phyloP scores from a whole-genome alignment of 2,888 invertebrate genomes.

The Philopedon plagiatum region DNA sequence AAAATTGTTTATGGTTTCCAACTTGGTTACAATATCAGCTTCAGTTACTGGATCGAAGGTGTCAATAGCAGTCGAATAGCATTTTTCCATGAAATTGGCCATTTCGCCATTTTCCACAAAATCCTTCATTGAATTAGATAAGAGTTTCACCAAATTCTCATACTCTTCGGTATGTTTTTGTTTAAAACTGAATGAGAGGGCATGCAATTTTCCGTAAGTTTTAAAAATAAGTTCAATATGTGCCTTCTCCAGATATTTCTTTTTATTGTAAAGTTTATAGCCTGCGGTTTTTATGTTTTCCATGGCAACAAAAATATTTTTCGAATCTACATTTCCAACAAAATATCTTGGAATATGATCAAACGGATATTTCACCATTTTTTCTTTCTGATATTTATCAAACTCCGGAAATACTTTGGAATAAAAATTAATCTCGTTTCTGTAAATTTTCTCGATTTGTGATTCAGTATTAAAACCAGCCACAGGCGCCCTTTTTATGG shows the following conservation, averaged over 20 bases:
- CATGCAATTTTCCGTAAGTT: too few relatives aligned
- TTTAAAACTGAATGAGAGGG: too few relatives aligned
- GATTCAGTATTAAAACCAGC: background rate
- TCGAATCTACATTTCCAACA: too few relatives aligned
- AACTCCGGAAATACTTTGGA: too few relatives aligned
- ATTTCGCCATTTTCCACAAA: background rate
- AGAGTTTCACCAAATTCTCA: background rate
- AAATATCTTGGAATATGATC: too few relatives aligned
- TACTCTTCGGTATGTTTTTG: constrained; percentile 18
- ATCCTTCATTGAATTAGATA: constrained; percentile 7
- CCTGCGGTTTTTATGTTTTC: too few relatives aligned
- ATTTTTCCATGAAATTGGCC: background rate
- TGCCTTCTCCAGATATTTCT: constrained; percentile 21
- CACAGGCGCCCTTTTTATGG: too few relatives aligned
- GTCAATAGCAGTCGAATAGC: too few relatives aligned
- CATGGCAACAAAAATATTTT: too few relatives aligned
- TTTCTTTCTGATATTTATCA: too few relatives aligned
- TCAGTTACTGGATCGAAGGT: too few relatives aligned
- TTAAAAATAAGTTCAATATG: constrained; percentile 25
- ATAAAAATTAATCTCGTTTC: constrained; percentile 31
- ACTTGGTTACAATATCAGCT: constrained; percentile 22
- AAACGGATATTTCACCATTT: too few relatives aligned
- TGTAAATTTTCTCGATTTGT: constrained; percentile 8
- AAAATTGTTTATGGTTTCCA: constrained; percentile 17
- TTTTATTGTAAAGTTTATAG: background rate